Evolutionary conservation across 2,888 invertebrate species (phyloP).

Genomic region (Amaurobius ferox): DNA sequence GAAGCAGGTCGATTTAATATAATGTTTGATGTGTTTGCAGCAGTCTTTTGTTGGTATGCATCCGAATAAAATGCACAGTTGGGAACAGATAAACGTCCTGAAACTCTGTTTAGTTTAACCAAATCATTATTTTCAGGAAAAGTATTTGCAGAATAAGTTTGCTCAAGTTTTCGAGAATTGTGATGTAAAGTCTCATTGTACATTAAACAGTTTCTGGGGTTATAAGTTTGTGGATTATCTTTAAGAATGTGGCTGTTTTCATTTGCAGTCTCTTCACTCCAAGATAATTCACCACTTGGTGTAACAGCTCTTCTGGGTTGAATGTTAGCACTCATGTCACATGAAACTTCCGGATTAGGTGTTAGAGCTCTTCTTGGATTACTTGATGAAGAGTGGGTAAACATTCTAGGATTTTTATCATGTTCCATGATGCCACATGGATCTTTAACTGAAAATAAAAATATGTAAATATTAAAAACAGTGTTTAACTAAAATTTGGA

Average conservation of each 20-base stretch:
- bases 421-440: constrained; percentile 21
- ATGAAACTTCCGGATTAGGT: constrained; percentile 64
- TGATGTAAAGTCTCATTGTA: constrained; percentile 24
- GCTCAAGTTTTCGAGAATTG: constrained; percentile 32
- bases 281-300: constrained; percentile 65
- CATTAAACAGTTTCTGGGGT: background rate
- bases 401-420: constrained; percentile 38
- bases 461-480: background rate
- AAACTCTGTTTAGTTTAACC: constrained; percentile 14
- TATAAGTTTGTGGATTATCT: constrained; percentile 20
- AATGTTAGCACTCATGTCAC: constrained; percentile 56
- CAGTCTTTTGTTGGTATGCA: background rate
- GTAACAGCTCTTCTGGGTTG: constrained; percentile 69
- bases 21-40: background rate
- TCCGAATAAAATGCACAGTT: constrained; percentile 32
- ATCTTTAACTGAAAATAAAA: constrained; percentile 41
- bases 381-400: constrained; percentile 1
- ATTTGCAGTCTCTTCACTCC: constrained; percentile 48
- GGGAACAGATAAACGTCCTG: constrained; percentile 47
- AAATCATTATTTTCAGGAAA: constrained; percentile 4
- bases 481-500: too few relatives aligned
- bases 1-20: constrained; percentile 17
- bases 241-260: constrained; percentile 5
- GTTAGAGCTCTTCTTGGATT: constrained; percentile 64
- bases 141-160: constrained; percentile 1